Evolutionary conservation across 1,140 invertebrate genomes (phyloP).

Genomic region (Cherax destructor): DNA sequence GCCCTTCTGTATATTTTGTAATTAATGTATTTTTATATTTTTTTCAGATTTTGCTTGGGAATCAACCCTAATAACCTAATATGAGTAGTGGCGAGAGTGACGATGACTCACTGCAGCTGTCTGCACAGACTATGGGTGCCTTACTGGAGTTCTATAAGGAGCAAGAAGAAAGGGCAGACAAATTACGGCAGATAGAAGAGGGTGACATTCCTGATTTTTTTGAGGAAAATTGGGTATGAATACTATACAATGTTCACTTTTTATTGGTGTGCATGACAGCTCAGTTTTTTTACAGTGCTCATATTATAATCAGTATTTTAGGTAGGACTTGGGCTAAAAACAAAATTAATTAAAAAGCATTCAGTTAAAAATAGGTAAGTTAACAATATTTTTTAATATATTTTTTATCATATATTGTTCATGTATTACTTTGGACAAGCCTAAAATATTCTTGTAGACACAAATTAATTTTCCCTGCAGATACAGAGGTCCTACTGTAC

Average conservation of each 20-base stretch:
- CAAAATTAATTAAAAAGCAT: too few relatives aligned
- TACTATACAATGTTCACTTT: neutral
- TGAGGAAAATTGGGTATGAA: conserved; percentile 89
- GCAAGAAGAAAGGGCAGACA: conserved; percentile 80
- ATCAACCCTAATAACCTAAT: neutral
- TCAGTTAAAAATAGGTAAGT: too few relatives aligned
- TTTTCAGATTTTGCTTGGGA: neutral
- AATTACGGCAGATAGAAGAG: conserved; percentile 76
- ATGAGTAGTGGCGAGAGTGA: neutral
- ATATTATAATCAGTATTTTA: too few relatives aligned
- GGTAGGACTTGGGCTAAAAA: too few relatives aligned
- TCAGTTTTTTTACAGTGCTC: too few relatives aligned
- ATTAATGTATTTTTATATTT: neutral
- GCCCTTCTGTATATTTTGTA: neutral
- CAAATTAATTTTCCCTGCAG: too few relatives aligned
- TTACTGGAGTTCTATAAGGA: conserved; percentile 89
- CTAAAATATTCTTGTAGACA: too few relatives aligned
- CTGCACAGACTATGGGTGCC: conserved; percentile 84
- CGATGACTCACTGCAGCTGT: conserved; percentile 75
- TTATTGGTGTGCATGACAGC: too few relatives aligned
- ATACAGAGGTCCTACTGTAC: too few relatives aligned
- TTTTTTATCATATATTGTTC: too few relatives aligned
- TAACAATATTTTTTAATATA: too few relatives aligned
- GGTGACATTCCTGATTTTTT: conserved; percentile 75
- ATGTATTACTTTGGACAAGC: too few relatives aligned